Percentiles rank a stretch among this genome's conserved stretches.
These are phyloP conservation scores for Caerostris extrusa DNA, from an alignment of 1,140 invertebrate genomes.

Conservation along the genomic window DNA sequence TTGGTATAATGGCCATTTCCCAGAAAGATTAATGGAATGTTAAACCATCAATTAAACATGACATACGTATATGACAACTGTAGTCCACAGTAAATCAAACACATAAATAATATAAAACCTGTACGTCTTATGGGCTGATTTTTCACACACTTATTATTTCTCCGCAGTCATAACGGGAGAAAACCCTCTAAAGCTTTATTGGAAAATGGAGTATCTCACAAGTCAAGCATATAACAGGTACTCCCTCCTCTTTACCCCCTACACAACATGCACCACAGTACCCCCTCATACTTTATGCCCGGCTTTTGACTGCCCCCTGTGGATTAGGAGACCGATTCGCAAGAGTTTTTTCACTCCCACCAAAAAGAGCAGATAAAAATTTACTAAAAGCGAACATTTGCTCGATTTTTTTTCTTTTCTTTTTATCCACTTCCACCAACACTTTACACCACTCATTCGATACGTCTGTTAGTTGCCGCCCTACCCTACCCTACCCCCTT, in stretches of 20 bases:
- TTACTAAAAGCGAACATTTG: conserved; percentile 75
- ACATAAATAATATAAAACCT: conserved; percentile 12
- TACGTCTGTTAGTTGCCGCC: conserved; percentile 69
- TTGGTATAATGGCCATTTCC: no score
- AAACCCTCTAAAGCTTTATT: conserved; percentile 57
- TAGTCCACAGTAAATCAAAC: background rate
- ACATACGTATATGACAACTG: background rate
- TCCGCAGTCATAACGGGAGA: conserved; percentile 1
- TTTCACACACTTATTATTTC: conserved; percentile 49
- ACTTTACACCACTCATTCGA: conserved; percentile 40
- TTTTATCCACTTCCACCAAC: background rate
- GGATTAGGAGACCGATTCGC: conserved; percentile 57
- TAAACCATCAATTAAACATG: no score
- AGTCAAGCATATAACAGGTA: conserved; percentile 58
- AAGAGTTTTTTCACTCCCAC: background rate
- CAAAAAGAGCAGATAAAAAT: conserved; percentile 70
- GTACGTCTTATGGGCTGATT: conserved; percentile 39
- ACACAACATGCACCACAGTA: background rate
- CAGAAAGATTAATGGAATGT: no score
- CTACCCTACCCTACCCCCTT: background rate
- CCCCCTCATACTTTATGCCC: conserved; percentile 5
- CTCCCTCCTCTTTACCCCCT: background rate
- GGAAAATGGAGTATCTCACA: conserved; percentile 55
- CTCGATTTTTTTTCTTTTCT: background rate
- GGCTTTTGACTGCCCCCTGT: conserved; percentile 70